Evolutionary conservation across 53 echinoderm and acorn worm genomes (phyloP).

Genomic region (Stichopus horrens): DNA sequence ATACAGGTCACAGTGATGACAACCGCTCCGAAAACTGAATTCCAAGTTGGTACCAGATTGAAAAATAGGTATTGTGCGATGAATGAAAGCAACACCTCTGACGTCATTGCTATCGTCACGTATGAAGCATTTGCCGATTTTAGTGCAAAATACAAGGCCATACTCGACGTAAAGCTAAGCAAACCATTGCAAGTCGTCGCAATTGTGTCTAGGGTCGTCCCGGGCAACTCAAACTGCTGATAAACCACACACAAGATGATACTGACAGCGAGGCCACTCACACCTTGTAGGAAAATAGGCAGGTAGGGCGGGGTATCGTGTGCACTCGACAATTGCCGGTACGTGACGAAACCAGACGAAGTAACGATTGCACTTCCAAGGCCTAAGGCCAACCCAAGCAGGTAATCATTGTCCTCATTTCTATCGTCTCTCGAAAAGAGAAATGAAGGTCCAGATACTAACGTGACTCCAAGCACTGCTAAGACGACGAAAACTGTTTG

Average conservation of each 20-base stretch:
- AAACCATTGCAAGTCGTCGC: background rate
- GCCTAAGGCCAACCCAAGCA: background rate
- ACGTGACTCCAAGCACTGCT: slow-evolving; percentile 10
- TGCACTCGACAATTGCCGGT: background rate
- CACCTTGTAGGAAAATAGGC: background rate
- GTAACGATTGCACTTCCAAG: slow-evolving; percentile 2
- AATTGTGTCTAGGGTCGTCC: background rate
- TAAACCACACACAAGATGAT: background rate
- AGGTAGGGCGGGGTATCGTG: background rate
- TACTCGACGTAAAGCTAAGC: slow-evolving; percentile 3
- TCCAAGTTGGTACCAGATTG: background rate
- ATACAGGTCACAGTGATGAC: slow-evolving; percentile 11
- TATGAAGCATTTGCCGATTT: slow-evolving; percentile 4
- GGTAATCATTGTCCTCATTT: background rate
- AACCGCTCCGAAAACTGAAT: background rate
- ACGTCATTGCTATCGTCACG: slow-evolving; percentile 34
- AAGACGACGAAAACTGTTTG: background rate
- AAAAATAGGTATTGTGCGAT: background rate
- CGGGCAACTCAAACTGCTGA: background rate
- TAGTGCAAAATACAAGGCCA: background rate
- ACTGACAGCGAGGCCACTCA: background rate
- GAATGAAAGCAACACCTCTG: slow-evolving; percentile 18
- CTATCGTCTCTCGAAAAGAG: background rate
- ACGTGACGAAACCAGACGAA: background rate
- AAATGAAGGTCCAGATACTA: slow-evolving; percentile 24